phyloP scores from a whole-genome alignment of 2,888 invertebrate genomes.

The Meganola albula region DNA sequence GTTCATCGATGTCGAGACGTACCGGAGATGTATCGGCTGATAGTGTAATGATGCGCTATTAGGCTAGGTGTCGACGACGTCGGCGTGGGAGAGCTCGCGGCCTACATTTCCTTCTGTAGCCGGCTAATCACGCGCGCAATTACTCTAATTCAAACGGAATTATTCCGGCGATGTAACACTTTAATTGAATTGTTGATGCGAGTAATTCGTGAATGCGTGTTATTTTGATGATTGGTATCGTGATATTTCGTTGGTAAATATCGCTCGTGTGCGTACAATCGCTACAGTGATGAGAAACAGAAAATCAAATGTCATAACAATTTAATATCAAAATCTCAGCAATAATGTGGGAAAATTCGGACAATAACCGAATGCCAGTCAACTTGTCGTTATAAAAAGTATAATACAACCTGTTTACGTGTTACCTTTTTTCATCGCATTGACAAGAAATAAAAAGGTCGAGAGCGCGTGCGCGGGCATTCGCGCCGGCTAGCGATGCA shows the following conservation, averaged over 20 bases:
- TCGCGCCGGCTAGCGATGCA: slow-evolving; percentile 43
- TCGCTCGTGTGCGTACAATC: slow-evolving; percentile 30
- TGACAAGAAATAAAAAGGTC: slow-evolving; percentile 37
- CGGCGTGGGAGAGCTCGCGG: slow-evolving; percentile 65
- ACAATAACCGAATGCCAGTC: slow-evolving; percentile 32
- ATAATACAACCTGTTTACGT: slow-evolving; percentile 58
- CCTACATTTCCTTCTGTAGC: slow-evolving; percentile 57
- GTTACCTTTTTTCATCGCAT: slow-evolving; percentile 35
- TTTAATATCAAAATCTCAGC: slow-evolving; percentile 22
- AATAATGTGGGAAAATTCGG: slow-evolving; percentile 27
- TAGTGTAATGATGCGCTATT: slow-evolving; percentile 69
- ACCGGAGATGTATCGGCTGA: slow-evolving; percentile 64
- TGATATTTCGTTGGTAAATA: slow-evolving; percentile 40
- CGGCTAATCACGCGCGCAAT: slow-evolving; percentile 65
- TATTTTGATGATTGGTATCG: slow-evolving; percentile 41
- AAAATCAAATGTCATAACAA: slow-evolving; percentile 31
- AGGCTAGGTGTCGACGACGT: slow-evolving; percentile 69
- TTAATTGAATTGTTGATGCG: slow-evolving; percentile 67
- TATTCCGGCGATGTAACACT: slow-evolving; percentile 61
- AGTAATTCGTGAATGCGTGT: slow-evolving; percentile 37
- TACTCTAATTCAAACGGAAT: slow-evolving; percentile 70
- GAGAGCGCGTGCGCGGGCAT: slow-evolving; percentile 63
- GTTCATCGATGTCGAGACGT: slow-evolving; percentile 40
- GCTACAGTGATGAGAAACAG: slow-evolving; percentile 25
- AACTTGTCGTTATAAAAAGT: slow-evolving; percentile 43